A percentile compares a stretch with the other conserved stretches of the same genome.
These are phyloP conservation scores for Peromyscus attwateri DNA, from an alignment of 2,797 vertebrate genomes.

Conservation along the genomic window DNA sequence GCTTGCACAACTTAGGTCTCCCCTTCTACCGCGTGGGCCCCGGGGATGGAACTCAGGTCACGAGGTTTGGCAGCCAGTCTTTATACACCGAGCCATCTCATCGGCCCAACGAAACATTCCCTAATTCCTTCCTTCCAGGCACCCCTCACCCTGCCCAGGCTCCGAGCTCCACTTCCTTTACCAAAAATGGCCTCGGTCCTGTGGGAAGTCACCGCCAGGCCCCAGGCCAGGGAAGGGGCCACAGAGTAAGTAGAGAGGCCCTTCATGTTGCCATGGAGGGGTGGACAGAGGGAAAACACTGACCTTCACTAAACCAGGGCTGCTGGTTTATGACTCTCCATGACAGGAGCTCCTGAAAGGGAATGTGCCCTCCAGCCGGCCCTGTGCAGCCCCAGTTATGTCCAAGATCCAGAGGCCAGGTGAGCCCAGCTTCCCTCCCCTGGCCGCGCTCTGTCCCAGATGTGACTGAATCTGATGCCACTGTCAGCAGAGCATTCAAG, in stretches of 20 bases:
- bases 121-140: slow-evolving; percentile 20
- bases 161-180: slow-evolving; percentile 46
- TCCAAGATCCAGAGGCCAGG: slow-evolving; percentile 48
- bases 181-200: slow-evolving; percentile 48
- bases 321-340: neutral
- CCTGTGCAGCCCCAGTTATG: neutral
- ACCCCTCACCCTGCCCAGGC: slow-evolving; percentile 66
- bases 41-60: neutral
- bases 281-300: neutral
- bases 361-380: neutral
- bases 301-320: neutral
- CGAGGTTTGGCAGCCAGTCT: neutral
- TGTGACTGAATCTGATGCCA: neutral
- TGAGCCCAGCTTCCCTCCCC: neutral
- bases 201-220: neutral
- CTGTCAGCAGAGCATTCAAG: neutral
- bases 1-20: neutral
- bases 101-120: neutral
- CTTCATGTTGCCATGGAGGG: no score
- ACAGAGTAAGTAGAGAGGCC: slow-evolving; percentile 58
- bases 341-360: slow-evolving; percentile 64
- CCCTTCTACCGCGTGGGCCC: neutral
- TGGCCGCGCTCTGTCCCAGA: no score
- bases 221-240: slow-evolving; percentile 6
- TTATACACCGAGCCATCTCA: neutral